phyloP scores from a whole-genome alignment of 2,113 vertebrate species.

The Sterna hirundo region DNA sequence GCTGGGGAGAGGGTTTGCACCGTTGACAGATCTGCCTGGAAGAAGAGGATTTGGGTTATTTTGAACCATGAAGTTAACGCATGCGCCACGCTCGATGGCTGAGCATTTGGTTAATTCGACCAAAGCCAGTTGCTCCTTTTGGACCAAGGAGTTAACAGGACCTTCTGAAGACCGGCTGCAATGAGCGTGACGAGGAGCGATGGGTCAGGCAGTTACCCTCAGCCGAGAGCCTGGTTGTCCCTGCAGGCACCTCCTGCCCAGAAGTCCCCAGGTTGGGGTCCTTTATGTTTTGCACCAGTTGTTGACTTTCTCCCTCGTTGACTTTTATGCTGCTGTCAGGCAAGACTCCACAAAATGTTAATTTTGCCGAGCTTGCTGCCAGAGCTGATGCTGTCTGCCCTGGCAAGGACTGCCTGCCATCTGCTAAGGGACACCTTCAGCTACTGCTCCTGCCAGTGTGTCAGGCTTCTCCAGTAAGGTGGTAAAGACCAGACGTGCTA shows the following conservation, averaged over 20 bases:
- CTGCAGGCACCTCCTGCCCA: neutral
- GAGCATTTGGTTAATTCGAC: neutral
- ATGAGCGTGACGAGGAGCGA: accelerated
- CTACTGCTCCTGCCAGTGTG: neutral
- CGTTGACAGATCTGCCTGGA: neutral
- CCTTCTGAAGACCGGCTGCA: neutral
- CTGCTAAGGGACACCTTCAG: slow-evolving; percentile 7
- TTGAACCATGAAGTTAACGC: neutral
- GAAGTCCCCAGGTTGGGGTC: neutral
- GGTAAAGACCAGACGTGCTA: neutral
- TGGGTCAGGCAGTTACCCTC: neutral
- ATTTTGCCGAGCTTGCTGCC: neutral
- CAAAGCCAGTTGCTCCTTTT: neutral
- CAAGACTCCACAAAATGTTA: neutral
- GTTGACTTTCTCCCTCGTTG: slow-evolving; percentile 2
- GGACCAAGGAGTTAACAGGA: neutral
- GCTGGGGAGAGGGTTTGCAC: neutral
- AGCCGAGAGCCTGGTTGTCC: neutral
- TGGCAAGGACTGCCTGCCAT: neutral
- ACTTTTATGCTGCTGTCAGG: neutral
- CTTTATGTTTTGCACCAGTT: neutral
- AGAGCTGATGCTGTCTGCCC: neutral
- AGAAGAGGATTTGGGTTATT: neutral
- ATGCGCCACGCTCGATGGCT: accelerated
- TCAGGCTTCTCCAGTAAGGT: neutral